These are phyloP conservation scores for Antitype chi DNA, from an alignment of 2,888 invertebrate species.

Conservation along the genomic window DNA sequence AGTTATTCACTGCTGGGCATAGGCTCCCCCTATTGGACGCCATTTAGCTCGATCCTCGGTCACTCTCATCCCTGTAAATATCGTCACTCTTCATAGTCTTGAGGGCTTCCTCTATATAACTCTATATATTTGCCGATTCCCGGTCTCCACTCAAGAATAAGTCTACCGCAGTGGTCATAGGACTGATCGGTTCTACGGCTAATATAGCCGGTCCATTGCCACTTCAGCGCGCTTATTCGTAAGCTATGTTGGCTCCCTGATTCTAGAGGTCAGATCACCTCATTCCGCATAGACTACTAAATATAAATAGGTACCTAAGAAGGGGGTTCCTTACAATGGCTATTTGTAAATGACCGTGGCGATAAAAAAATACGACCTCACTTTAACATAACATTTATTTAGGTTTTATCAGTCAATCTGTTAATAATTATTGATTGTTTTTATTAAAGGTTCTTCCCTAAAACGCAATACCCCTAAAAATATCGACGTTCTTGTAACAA, in stretches of 20 bases:
- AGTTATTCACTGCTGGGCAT: not conserved
- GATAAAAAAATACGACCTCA: not conserved
- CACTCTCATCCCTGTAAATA: not conserved
- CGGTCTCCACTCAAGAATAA: not conserved
- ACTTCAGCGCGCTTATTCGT: not conserved
- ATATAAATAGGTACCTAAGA: not conserved
- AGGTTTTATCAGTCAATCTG: not conserved
- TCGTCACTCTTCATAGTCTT: not conserved
- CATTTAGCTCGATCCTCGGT: not conserved
- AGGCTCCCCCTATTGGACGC: not conserved
- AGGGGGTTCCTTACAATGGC: not conserved
- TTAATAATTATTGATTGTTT: not conserved
- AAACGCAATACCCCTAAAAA: conserved; percentile 11
- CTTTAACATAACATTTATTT: not conserved
- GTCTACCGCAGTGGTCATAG: not conserved
- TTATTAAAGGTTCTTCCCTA: not conserved
- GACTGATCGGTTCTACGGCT: not conserved
- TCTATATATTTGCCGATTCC: not conserved
- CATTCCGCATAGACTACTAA: not conserved
- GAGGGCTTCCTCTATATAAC: not conserved
- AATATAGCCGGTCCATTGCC: not conserved
- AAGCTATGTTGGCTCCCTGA: not conserved
- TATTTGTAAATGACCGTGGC: not conserved
- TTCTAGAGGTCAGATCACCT: not conserved
- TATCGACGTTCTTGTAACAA: conserved; percentile 13